Evolutionary conservation across 2,888 invertebrate species (phyloP), one percentile per base, ranked within the genome.

Genomic region (Synergus gifuensis): DNA sequence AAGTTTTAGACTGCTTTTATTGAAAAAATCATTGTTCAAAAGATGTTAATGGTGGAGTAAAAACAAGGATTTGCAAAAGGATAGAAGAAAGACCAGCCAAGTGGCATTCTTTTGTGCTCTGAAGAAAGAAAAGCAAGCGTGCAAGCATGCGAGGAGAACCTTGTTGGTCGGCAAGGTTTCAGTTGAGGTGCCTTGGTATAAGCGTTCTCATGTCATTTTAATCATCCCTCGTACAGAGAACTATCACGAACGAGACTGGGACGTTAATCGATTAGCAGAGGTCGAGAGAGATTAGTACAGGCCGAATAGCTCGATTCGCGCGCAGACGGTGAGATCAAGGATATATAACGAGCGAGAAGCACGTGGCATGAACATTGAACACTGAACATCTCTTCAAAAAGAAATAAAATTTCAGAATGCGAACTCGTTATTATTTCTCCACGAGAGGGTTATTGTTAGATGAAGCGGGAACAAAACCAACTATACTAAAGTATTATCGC

Each of bases 291-390:
- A 79, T 80, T 80, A 79, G 77, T 54, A 80, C 82, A 78, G 76
- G 79, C 58, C 67, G 54, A 81, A 44, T 79, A 79, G 76, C 79
- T 77, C 78, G 78, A 82, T 79, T 81, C 63, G 80, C 80, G 77
- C 73, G 81, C 81, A 62, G 73, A 78, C 79, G 82, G 82, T 80
- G 79, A 80, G 83, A 84, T 80, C 84, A 85, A 85, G 84, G 84
- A 84, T 82, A 82, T 77, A 78, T 81, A 69, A 82, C 79, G 60
- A 78, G 79, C 77, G 79, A 79, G 76, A 80, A 78, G 78, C 76
- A 62, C 76, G 60, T 62, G 58, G 76, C 79, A 73, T 77, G 28
- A 28, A 28, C 28, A 28, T 28, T 28, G 28, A 28, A 28, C 28
- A 28, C 28, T 28, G 82, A 81, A 69, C 28, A 46, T 18, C 49